A percentile compares a stretch with the other conserved stretches of the same genome.
phyloP scores from a whole-genome alignment of 2,797 vertebrate genomes.

The Kryptopterus vitreolus region DNA sequence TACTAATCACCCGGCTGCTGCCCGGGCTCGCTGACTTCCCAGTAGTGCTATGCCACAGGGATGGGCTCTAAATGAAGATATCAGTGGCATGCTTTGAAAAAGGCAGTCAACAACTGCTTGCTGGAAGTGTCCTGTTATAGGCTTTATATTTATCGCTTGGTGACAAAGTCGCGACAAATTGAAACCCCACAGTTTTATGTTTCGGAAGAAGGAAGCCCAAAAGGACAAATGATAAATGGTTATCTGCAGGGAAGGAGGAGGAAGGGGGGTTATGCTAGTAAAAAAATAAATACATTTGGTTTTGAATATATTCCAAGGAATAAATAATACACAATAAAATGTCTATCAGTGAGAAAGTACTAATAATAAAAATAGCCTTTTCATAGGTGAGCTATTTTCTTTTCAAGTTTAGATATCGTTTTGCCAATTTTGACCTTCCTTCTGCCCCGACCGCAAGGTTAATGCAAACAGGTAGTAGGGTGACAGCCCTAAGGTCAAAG shows the following conservation, averaged over 20 bases:
- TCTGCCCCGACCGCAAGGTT: conserved; percentile 59
- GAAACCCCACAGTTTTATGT: conserved; percentile 71
- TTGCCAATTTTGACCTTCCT: conserved; percentile 60
- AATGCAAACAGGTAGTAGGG: conserved; percentile 63
- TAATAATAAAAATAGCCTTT: neutral
- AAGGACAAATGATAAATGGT: conserved; percentile 28
- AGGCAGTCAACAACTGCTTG: conserved; percentile 76
- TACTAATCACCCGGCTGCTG: conserved; percentile 86
- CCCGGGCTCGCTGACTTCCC: conserved; percentile 49
- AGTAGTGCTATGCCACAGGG: conserved; percentile 50
- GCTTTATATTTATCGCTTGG: conserved; percentile 79
- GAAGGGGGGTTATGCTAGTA: neutral
- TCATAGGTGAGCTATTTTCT: neutral
- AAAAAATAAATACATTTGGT: neutral
- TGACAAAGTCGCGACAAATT: conserved; percentile 69
- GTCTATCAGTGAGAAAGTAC: neutral
- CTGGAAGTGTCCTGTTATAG: conserved; percentile 69
- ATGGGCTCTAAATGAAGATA: conserved; percentile 76
- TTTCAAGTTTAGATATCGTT: no score
- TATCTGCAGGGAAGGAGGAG: no score
- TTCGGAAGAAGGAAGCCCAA: conserved; percentile 71
- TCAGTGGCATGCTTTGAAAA: conserved; percentile 73
- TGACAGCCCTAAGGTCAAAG: conserved; percentile 61
- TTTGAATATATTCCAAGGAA: neutral
- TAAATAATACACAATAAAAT: neutral